These are phyloP conservation scores for Cichlasoma orientale DNA, from an alignment of 2,797 vertebrate species.

Conservation along the genomic window DNA sequence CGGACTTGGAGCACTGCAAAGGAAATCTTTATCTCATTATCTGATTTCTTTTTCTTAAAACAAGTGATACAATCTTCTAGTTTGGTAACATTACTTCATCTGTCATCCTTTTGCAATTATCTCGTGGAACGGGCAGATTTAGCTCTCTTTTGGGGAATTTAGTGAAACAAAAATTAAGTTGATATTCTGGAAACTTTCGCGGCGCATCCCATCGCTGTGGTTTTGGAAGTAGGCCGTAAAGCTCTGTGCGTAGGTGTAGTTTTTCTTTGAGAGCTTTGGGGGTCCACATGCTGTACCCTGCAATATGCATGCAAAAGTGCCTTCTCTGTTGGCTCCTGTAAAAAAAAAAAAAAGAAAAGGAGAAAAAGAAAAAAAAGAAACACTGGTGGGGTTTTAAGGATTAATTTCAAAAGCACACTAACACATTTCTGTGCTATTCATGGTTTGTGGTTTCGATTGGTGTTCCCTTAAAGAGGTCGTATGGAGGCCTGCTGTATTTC, in stretches of 20 bases:
- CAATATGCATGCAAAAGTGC: constrained; percentile 63
- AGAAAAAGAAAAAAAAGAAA: no score
- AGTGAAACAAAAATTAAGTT: constrained; percentile 1
- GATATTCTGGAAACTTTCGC: background rate
- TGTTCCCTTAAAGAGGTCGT: constrained; percentile 59
- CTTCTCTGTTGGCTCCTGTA: constrained; percentile 52
- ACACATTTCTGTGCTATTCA: constrained; percentile 71
- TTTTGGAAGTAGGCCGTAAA: constrained; percentile 44
- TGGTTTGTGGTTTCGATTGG: constrained; percentile 71
- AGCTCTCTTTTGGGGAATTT: background rate
- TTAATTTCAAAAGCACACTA: constrained; percentile 77
- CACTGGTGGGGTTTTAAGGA: constrained; percentile 62
- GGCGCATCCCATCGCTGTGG: constrained; percentile 26
- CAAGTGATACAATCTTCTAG: background rate
- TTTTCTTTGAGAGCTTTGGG: constrained; percentile 53
- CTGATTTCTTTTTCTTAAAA: background rate
- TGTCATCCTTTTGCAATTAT: constrained; percentile 14
- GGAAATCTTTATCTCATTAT: background rate
- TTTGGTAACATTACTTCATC: background rate
- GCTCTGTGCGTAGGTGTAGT: constrained; percentile 40
- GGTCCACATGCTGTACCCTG: constrained; percentile 64
- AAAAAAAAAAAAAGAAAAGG: constrained; percentile 47
- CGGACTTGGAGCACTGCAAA: background rate
- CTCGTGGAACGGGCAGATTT: background rate
- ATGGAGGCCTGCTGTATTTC: constrained; percentile 60